A percentile compares a stretch with the other conserved stretches of the same genome.
Conservation (phyloP, 2,888 invertebrate genomes). For the Tethea ocularis region DNA sequence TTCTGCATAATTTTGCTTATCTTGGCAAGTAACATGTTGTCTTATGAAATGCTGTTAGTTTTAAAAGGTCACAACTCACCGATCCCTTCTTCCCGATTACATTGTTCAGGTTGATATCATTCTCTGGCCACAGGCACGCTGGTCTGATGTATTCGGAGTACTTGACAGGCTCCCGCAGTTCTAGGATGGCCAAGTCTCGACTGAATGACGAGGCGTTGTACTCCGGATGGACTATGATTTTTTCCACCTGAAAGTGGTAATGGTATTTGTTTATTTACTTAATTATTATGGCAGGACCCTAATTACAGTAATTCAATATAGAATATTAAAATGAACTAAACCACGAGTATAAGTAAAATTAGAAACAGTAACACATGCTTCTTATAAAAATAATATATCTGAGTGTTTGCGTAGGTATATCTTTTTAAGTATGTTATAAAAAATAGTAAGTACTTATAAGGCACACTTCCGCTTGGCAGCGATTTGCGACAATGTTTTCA, state of each 20-base stretch:
- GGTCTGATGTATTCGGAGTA: constrained; percentile 83
- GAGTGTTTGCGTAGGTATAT: no score
- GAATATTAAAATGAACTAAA: no score
- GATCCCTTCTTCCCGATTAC: constrained; percentile 78
- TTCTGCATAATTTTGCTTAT: no score
- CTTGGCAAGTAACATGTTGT: not conserved
- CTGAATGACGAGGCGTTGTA: constrained; percentile 82
- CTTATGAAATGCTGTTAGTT: not conserved
- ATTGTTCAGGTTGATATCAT: constrained; percentile 59
- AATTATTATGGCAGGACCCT: no score
- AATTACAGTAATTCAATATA: no score
- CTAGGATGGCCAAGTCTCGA: constrained; percentile 83
- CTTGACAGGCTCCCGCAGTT: constrained; percentile 71
- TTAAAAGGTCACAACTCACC: constrained; percentile 54
- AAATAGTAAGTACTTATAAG: no score
- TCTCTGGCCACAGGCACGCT: constrained; percentile 85
- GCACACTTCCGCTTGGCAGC: no score
- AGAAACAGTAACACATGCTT: no score
- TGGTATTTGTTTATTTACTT: constrained; percentile 33
- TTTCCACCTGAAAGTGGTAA: constrained; percentile 57
- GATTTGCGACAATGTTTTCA: no score
- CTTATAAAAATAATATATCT: no score
- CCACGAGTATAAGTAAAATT: no score
- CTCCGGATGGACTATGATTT: constrained; percentile 80
- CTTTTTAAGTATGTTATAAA: no score